phyloP scores from a whole-genome alignment of 2,113 vertebrate genomes.

The Microcebus griseorufus region DNA sequence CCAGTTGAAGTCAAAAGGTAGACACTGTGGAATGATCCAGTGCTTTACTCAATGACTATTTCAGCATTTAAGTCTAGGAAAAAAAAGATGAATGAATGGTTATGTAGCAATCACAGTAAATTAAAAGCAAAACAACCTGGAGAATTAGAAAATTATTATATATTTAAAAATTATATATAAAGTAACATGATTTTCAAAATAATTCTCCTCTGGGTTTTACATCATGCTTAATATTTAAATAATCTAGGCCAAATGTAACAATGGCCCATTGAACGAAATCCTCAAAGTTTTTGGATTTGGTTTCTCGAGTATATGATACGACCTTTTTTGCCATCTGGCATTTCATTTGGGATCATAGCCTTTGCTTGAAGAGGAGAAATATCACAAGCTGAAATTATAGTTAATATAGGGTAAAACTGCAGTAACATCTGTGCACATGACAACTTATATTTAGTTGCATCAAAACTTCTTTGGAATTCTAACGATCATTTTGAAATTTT shows the following conservation, averaged over 20 bases:
- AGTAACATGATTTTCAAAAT: neutral
- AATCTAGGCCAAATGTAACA: conserved; percentile 42
- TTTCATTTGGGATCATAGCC: conserved; percentile 8
- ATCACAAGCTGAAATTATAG: conserved; percentile 56
- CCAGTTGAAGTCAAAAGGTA: neutral
- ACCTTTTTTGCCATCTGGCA: conserved; percentile 12
- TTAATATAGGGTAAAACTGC: conserved; percentile 55
- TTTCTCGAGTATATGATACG: conserved; percentile 16
- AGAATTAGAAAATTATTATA: neutral
- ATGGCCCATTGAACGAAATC: neutral
- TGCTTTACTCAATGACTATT: neutral
- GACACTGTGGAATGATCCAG: conserved; percentile 14
- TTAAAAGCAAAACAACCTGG: neutral
- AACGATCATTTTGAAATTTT: conserved; percentile 49
- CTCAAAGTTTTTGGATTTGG: neutral
- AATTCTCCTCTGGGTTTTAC: neutral
- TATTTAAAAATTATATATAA: neutral
- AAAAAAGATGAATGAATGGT: conserved; percentile 1
- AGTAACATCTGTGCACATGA: conserved; percentile 57
- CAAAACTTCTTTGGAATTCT: conserved; percentile 30
- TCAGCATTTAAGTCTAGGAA: neutral
- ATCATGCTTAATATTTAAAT: conserved; percentile 52
- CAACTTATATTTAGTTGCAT: conserved; percentile 57
- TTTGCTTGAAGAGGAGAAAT: conserved; percentile 44
- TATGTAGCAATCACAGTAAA: neutral